Base-by-base conservation (phyloP, 1,140 invertebrate species). In the Argopecten irradians region DNA sequence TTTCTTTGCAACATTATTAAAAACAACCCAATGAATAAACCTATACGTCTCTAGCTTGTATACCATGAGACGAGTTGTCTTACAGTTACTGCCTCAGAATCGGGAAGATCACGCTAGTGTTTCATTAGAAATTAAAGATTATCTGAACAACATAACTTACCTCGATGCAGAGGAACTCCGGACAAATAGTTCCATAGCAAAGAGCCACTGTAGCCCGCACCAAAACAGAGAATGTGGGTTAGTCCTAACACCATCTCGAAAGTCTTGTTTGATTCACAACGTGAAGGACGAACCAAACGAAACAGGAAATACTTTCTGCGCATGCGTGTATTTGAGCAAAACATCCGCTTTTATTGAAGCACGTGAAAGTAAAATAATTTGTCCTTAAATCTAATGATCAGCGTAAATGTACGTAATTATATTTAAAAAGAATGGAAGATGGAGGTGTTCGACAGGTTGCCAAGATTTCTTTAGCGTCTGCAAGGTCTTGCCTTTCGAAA, bases 391-490 rank as follows among this genome's bases (percentile, higher is more conserved):
- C 16, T 83, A 14, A 0, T 46, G 34, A 32, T 8, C 19, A 86
- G 84, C 22, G 33, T 33, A 28, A 85, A 22, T 32, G 82, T 84
- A 19, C 32, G 5, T 28, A n/a, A 83, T 85, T 35, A 19, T 35
- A 39, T 34, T 11, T 35, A 2, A 43, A 13, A 8, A 46, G 33
- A 28, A 84, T 36, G n/a, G 33, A 85, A n/a, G 32, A 89, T 88
- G 91, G 83, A 84, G 43, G 90, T 85, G 71, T 39, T 83, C 84
- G 88, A 71, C 19, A 85, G 46, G 82, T 90, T 11, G 89, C 87
- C 16, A 87, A 91, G 41, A 87, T 88, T 28, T 91, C 92, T 11
- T 88, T 94, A 22, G 84, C 83, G n/a, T 89, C 87, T 85, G 93
- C 93, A 19, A 92, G 87, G 55, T 84, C 87, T 55, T 92, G 91